phyloP scores from a whole-genome alignment of 1,140 invertebrate species.

The Mycetomoellerius zeteki region DNA sequence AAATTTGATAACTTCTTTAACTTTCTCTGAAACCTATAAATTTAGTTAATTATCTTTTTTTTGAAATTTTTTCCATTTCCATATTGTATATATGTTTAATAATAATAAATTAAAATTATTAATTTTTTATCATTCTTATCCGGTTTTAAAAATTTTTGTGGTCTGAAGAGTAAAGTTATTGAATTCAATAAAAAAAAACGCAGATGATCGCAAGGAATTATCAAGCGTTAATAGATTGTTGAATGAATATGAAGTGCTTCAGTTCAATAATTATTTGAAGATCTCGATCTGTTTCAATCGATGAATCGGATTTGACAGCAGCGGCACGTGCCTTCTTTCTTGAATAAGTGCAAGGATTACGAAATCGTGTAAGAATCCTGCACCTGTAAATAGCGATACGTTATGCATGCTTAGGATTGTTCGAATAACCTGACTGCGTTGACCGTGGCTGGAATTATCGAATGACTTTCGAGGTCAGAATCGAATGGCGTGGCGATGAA shows the following conservation, averaged over 20 bases:
- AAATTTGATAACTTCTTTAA: not conserved
- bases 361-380: slow-evolving; percentile 29
- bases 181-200: not conserved
- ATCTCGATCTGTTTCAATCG: not conserved
- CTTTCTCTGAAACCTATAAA: not conserved
- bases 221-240: not conserved
- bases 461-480: slow-evolving; percentile 84
- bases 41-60: slow-evolving; percentile 11
- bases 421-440: slow-evolving; percentile 73
- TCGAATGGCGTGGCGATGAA: slow-evolving; percentile 72
- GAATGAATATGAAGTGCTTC: not conserved
- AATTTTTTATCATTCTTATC: not conserved
- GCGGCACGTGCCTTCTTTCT: not conserved
- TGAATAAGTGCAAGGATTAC: slow-evolving; percentile 41
- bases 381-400: slow-evolving; percentile 55
- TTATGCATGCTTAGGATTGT: slow-evolving; percentile 79
- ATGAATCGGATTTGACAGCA: not conserved
- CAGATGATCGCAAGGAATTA: not conserved
- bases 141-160: not conserved
- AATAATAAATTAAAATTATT: not conserved
- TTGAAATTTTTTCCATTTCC: not conserved
- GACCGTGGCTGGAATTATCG: slow-evolving; percentile 82
- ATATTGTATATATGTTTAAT: not conserved
- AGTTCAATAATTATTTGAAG: not conserved
- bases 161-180: not conserved